Conservation (phyloP, 2,113 vertebrate species). For the Crotalus viridis region DNA sequence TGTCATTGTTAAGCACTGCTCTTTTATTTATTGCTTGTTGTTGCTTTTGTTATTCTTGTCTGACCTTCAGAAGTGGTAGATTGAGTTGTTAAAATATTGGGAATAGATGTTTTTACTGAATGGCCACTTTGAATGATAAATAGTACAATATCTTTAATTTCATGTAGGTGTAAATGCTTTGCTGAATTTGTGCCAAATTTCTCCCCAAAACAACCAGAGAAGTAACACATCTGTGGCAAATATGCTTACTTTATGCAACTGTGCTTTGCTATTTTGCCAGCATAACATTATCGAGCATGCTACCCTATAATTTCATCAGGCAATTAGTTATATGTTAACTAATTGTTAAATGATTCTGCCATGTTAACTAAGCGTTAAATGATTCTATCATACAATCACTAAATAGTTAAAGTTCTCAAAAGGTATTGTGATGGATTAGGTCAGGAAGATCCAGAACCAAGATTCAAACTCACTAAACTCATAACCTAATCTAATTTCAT, state of each 20-base stretch:
- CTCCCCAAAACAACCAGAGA: not conserved
- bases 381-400: not conserved
- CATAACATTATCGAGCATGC: not conserved
- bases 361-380: not conserved
- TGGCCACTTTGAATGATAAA: not conserved
- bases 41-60: not conserved
- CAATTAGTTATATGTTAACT: conserved; percentile 9
- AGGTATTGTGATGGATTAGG: not conserved
- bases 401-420: not conserved
- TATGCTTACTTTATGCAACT: conserved; percentile 17
- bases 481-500: not conserved
- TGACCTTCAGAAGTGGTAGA: not conserved
- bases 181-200: not conserved
- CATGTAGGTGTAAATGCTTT: not conserved
- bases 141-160: not conserved
- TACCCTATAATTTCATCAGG: not conserved
- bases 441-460: not conserved
- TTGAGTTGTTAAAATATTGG: not conserved
- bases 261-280: accelerated
- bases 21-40: not conserved
- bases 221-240: not conserved
- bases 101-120: not conserved
- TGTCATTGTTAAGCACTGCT: not conserved
- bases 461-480: not conserved
- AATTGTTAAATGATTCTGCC: not conserved